phyloP scores from a whole-genome alignment of 2,888 invertebrate genomes.

The Aphodius sticticus region DNA sequence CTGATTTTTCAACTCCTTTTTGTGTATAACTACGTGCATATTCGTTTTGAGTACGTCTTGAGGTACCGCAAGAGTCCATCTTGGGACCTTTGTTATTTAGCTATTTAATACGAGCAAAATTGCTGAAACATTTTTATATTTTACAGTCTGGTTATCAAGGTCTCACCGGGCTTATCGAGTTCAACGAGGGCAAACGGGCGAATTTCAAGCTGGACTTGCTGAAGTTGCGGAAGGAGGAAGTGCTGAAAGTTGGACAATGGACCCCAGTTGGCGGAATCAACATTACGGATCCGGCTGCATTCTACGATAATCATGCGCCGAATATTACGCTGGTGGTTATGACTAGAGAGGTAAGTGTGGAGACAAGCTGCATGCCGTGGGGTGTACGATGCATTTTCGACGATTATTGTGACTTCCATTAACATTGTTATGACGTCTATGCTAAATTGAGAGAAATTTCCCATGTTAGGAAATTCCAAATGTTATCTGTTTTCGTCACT shows the following conservation, averaged over 20 bases:
- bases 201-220: constrained; percentile 87
- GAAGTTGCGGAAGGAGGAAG: constrained; percentile 79
- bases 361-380: too few species aligned
- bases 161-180: constrained; percentile 86
- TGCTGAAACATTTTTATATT: neutral
- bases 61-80: neutral
- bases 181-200: constrained; percentile 83
- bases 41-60: too few species aligned
- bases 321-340: constrained; percentile 92
- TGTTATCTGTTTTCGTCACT: too few species aligned
- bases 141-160: constrained; percentile 82
- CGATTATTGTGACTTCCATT: too few species aligned
- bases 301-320: constrained; percentile 81
- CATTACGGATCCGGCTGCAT: constrained; percentile 85
- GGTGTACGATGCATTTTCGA: too few species aligned
- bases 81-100: neutral
- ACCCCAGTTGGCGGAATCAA: constrained; percentile 77
- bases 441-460: too few species aligned
- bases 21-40: too few species aligned
- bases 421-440: too few species aligned
- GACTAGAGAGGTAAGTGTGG: constrained; percentile 77
- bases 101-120: neutral
- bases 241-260: constrained; percentile 86
- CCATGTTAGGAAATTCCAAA: too few species aligned
- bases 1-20: too few species aligned